A percentile compares a stretch with the other conserved stretches of the same genome.
phyloP scores from a whole-genome alignment of 2,113 vertebrate genomes.

The Elephas maximus region DNA sequence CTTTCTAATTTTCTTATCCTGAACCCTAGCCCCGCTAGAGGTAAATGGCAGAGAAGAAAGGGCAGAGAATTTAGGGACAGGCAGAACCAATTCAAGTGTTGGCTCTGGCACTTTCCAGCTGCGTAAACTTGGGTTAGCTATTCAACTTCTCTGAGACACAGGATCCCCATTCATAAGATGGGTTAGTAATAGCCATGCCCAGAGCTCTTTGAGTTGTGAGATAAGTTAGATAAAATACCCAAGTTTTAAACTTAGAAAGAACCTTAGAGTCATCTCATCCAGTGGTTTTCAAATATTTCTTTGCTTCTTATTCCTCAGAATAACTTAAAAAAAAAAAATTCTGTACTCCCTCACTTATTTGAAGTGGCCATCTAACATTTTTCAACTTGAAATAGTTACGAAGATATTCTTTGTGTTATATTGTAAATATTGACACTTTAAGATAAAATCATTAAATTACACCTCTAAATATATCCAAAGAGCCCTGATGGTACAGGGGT shows the following conservation, averaged over 20 bases:
- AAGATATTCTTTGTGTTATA: background rate
- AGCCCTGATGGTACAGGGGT: no score
- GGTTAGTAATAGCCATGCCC: background rate
- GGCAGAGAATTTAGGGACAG: background rate
- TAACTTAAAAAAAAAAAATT: background rate
- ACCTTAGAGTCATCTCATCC: background rate
- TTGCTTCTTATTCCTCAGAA: background rate
- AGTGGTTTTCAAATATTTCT: background rate
- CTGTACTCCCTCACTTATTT: background rate
- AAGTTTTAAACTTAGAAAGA: conserved; percentile 12
- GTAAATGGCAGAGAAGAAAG: background rate
- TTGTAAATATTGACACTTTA: background rate
- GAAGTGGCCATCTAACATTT: background rate
- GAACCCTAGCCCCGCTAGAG: background rate
- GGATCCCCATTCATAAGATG: background rate
- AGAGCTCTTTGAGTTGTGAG: background rate
- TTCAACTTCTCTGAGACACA: background rate
- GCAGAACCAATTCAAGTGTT: background rate
- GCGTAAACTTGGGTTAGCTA: background rate
- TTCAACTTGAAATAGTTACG: background rate
- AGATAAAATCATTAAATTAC: background rate
- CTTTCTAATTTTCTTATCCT: background rate
- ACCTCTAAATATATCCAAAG: background rate
- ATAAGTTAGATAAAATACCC: background rate
- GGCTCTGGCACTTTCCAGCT: background rate